Conservation (phyloP, 2,888 invertebrate species). For the Cinara cedri region DNA sequence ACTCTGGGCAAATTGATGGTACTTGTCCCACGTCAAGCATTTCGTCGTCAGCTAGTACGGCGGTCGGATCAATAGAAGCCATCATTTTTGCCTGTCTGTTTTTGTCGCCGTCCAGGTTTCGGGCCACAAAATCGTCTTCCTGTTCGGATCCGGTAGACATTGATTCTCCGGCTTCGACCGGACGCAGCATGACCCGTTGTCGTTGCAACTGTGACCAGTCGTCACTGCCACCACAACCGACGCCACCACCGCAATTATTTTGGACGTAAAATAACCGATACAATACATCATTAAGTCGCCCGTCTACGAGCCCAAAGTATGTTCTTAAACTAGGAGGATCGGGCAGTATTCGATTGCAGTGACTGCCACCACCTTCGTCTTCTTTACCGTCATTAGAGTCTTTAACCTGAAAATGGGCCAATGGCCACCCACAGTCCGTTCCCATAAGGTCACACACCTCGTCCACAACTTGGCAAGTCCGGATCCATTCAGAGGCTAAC, state of each 20-base stretch:
- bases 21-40: not conserved
- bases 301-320: not conserved
- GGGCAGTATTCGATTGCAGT: not conserved
- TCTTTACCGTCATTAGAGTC: too few relatives aligned
- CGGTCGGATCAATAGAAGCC: not conserved
- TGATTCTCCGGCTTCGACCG: not conserved
- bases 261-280: not conserved
- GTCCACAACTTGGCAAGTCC: not conserved
- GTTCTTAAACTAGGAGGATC: not conserved
- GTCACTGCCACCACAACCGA: not conserved
- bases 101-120: not conserved
- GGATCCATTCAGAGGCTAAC: not conserved
- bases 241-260: not conserved
- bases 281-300: not conserved
- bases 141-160: slow-evolving; percentile 22
- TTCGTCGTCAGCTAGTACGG: not conserved
- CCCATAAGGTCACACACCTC: not conserved
- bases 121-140: slow-evolving; percentile 15
- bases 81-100: not conserved
- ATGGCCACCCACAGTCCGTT: too few relatives aligned
- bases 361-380: not conserved
- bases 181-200: not conserved
- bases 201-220: not conserved
- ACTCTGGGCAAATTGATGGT: slow-evolving; percentile 3
- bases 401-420: not conserved